Evolutionary conservation across 2,797 vertebrate species (phyloP).

Genomic region (Malurus splendens): DNA sequence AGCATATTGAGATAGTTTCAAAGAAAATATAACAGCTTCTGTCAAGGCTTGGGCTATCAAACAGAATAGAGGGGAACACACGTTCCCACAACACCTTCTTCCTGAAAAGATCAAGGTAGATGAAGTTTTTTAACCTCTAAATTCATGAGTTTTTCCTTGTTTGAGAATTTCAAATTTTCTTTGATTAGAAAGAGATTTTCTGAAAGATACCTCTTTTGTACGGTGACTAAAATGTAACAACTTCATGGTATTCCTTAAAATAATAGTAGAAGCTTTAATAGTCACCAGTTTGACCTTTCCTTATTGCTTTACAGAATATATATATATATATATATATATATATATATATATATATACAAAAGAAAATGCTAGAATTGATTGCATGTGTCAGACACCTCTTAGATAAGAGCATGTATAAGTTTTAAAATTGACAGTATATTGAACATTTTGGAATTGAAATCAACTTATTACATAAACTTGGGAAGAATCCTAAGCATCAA

Average conservation of each 20-base stretch:
- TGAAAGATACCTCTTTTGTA: not conserved
- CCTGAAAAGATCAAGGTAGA: not conserved
- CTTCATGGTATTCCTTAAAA: not conserved
- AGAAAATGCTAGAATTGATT: conserved; percentile 3
- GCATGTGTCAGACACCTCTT: not conserved
- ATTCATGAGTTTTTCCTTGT: not conserved
- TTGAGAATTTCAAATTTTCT: not conserved
- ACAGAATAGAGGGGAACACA: not conserved
- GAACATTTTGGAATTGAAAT: conserved; percentile 3
- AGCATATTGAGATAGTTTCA: not conserved
- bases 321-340: not conserved
- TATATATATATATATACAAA: not conserved
- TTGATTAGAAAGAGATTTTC: not conserved
- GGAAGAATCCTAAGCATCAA: not conserved
- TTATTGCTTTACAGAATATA: conserved; percentile 31
- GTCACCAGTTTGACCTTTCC: conserved; percentile 33
- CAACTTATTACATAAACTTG: not conserved
- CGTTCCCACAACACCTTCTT: not conserved
- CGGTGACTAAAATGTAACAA: not conserved
- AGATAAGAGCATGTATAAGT: not conserved
- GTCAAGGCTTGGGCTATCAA: not conserved
- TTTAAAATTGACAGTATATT: not conserved
- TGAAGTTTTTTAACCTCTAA: not conserved
- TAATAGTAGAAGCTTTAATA: conserved; percentile 23
- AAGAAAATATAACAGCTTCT: not conserved